Evolutionary conservation across 2,113 vertebrate genomes (phyloP), one percentile per base, ranked within the genome.

Genomic region (Austrofundulus limnaeus): DNA sequence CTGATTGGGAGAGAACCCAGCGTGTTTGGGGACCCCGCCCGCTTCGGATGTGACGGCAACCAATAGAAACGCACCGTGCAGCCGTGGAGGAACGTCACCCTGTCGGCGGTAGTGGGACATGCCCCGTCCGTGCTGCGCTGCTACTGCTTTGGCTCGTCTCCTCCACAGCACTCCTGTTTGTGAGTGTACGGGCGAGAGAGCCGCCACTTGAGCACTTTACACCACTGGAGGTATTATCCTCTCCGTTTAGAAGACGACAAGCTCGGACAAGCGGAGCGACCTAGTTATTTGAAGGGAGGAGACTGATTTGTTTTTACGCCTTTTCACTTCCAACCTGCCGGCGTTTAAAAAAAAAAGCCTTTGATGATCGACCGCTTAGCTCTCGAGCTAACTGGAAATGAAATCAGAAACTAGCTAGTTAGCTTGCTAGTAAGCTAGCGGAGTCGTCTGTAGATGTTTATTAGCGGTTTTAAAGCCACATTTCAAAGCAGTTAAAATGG

Each of bases 11-110:
- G 81, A 90, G 92, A 93, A 93, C n/a, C 86, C 92, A 92, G 86
- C 88, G 89, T 83, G 74, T 81, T 81, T 84, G 85, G 92, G 91
- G 89, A n/a, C 89, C 72, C 92, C 93, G 86, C 93, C 94, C 90
- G 31, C 64, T 75, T 89, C 88, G 91, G 91, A 88, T 84, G 88
- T 92, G 93, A 91, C 89, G 79, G 43, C 13, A 39, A 15, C 93
- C 94, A 95, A 95, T 94, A 78, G 79, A 57, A 87, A 76, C 48
- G 81, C 91, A 65, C 79, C 83, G 79, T 90, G 88, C 85, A 34
- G 85, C 89, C 87, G 87, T 83, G 87, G 78, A 85, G 76, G 88
- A 80, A 90, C 93, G 94, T 95, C 91, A 95, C 94, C 87, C 91
- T 92, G 89, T 90, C 89, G 91, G 82, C 90, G 12, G 25, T 52